phyloP scores from a whole-genome alignment of 2,113 vertebrate species.

The Conger conger region DNA sequence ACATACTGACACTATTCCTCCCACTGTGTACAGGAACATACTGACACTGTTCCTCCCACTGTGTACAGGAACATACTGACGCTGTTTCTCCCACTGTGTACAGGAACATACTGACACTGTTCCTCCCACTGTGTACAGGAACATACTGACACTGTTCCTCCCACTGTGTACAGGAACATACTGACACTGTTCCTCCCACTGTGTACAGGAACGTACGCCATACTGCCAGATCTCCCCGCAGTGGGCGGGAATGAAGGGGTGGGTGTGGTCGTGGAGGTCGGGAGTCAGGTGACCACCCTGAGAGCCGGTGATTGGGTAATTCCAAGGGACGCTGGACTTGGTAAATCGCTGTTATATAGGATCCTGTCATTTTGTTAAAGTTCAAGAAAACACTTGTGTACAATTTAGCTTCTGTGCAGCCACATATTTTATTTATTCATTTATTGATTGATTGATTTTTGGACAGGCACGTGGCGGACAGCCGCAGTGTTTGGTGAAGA shows the following conservation, averaged over 20 bases:
- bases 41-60: too few relatives aligned
- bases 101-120: too few relatives aligned
- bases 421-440: background rate
- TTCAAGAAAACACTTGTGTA: background rate
- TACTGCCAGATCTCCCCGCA: conserved; percentile 80
- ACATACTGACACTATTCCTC: too few relatives aligned
- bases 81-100: too few relatives aligned
- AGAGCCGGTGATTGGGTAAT: conserved; percentile 87
- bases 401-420: background rate
- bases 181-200: background rate
- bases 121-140: too few relatives aligned
- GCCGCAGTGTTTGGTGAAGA: conserved; percentile 71
- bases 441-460: conserved; percentile 23
- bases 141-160: too few relatives aligned
- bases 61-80: too few relatives aligned
- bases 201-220: conserved; percentile 80
- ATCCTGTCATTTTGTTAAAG: background rate
- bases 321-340: conserved; percentile 72
- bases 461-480: conserved; percentile 85
- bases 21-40: too few relatives aligned
- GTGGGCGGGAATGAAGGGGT: conserved; percentile 92
- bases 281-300: conserved; percentile 68
- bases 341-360: conserved; percentile 61
- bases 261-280: conserved; percentile 82
- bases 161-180: too few relatives aligned